These are phyloP conservation scores for Cosmorhoe ocellata DNA, from an alignment of 2,888 invertebrate species.

Conservation along the genomic window DNA sequence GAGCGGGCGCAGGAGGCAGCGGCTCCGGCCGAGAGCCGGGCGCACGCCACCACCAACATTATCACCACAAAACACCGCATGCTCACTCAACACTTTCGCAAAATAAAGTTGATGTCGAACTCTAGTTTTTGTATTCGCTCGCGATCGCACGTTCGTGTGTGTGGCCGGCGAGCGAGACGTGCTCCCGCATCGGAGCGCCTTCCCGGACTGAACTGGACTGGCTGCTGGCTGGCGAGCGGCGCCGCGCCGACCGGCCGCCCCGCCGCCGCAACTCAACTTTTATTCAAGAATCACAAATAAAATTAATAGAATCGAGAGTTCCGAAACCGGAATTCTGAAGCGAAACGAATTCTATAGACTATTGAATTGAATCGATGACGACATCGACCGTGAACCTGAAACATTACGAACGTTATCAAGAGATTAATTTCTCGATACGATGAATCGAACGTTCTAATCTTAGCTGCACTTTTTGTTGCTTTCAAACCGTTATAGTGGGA, in stretches of 20 bases:
- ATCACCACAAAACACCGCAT: slow-evolving; percentile 74
- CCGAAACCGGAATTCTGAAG: slow-evolving; percentile 53
- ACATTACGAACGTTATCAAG: slow-evolving; percentile 20
- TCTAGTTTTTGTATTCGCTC: slow-evolving; percentile 58
- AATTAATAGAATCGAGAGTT: slow-evolving; percentile 55
- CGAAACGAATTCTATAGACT: slow-evolving; percentile 46
- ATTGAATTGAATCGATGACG: slow-evolving; percentile 45
- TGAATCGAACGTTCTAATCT: slow-evolving; percentile 36
- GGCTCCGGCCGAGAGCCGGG: slow-evolving; percentile 52
- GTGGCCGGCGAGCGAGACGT: slow-evolving; percentile 56
- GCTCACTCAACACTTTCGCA: slow-evolving; percentile 58
- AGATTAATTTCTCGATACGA: slow-evolving; percentile 37
- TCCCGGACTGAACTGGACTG: slow-evolving; percentile 76
- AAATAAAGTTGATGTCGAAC: slow-evolving; percentile 50
- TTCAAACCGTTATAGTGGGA: slow-evolving; percentile 30
- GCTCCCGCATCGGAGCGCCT: slow-evolving; percentile 72
- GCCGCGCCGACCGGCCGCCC: slow-evolving; percentile 14
- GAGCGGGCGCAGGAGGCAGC: slow-evolving; percentile 61
- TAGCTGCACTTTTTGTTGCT: slow-evolving; percentile 38
- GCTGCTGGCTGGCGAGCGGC: slow-evolving; percentile 6
- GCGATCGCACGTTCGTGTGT: slow-evolving; percentile 61
- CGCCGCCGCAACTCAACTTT: slow-evolving; percentile 45
- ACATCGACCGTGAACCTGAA: slow-evolving; percentile 41
- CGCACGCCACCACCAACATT: slow-evolving; percentile 57
- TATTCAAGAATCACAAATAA: slow-evolving; percentile 66